Evolutionary conservation across 2,797 vertebrate species (phyloP).

Genomic region (Enteromius trimaculatus): DNA sequence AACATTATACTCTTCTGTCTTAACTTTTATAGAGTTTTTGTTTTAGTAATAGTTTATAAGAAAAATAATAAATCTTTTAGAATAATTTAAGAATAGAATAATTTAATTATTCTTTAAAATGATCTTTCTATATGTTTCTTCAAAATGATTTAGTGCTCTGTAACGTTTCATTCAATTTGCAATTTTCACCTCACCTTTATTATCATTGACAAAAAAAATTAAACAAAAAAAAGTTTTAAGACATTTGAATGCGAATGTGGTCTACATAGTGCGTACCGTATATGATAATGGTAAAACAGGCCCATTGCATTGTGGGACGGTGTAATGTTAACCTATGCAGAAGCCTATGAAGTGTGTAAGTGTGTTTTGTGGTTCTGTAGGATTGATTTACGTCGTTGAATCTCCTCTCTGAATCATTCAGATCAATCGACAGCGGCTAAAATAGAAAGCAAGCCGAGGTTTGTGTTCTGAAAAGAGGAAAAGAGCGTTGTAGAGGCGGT

Average conservation of each 20-base stretch:
- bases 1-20: background rate
- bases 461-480: constrained; percentile 26
- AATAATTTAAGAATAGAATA: no score
- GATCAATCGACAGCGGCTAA: constrained; percentile 18
- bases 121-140: background rate
- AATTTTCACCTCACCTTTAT: background rate
- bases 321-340: background rate
- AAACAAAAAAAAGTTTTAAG: background rate
- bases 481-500: constrained; percentile 6
- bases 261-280: background rate
- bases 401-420: constrained; percentile 25
- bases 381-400: constrained; percentile 32
- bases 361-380: constrained; percentile 26
- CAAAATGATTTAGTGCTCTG: background rate
- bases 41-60: background rate
- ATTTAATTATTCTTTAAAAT: background rate
- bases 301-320: background rate
- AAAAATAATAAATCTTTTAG: no score
- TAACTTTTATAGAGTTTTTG: background rate
- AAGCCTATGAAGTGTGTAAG: constrained; percentile 13
- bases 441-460: constrained; percentile 21
- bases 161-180: background rate
- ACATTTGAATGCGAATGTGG: background rate
- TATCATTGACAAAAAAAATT: background rate
- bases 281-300: background rate